Conservation (phyloP, 2,797 vertebrate species). For the Myotis findleyi region DNA sequence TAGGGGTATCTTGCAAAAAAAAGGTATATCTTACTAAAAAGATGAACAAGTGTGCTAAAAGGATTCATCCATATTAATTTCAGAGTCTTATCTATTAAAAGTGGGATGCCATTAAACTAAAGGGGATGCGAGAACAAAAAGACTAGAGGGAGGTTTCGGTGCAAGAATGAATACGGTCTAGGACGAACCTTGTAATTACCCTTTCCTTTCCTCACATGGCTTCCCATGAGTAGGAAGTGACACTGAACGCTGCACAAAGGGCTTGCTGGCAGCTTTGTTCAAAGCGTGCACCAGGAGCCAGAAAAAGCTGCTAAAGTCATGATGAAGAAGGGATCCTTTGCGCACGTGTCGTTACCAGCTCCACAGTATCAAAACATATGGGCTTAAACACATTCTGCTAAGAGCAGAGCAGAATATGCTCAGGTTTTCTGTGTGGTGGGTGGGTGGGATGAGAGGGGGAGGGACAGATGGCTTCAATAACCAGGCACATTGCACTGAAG, state of each 20-base stretch:
- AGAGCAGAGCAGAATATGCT: conserved; percentile 72
- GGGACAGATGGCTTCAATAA: conserved; percentile 84
- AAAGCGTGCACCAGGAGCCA: conserved; percentile 59
- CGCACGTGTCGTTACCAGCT: conserved; percentile 76
- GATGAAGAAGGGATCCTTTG: conserved; percentile 73
- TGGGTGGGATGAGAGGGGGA: conserved; percentile 56
- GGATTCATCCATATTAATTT: not conserved
- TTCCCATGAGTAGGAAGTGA: conserved; percentile 43
- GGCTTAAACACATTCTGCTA: conserved; percentile 81
- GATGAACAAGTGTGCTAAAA: not conserved
- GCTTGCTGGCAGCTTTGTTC: conserved; percentile 56
- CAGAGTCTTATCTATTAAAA: not conserved
- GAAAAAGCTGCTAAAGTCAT: conserved; percentile 72
- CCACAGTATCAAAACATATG: conserved; percentile 82
- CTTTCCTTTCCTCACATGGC: conserved; percentile 8
- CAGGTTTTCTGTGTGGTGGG: not conserved
- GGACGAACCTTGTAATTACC: not conserved
- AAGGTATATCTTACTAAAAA: not conserved
- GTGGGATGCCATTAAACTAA: not conserved
- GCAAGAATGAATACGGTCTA: not conserved
- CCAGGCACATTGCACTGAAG: conserved; percentile 72
- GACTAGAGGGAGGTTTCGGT: not conserved
- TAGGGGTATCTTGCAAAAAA: not conserved
- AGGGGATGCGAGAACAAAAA: not conserved
- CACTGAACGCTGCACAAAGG: conserved; percentile 35